Conservation (phyloP, 2,113 vertebrate genomes). For the Sigmodon hispidus region DNA sequence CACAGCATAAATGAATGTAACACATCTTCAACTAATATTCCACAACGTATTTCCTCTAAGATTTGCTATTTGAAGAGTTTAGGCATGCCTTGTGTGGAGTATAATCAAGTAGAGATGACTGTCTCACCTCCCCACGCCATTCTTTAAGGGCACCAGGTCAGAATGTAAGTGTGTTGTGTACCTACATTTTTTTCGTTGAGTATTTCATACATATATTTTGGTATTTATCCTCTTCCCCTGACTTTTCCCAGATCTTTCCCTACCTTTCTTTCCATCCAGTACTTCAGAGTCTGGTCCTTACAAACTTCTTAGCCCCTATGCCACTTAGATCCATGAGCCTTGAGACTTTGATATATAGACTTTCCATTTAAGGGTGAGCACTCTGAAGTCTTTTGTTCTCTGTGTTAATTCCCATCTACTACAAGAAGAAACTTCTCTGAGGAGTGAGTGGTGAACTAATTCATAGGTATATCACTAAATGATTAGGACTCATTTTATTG, state of each 20-base stretch:
- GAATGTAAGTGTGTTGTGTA: not conserved
- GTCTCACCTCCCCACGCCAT: not conserved
- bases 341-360: not conserved
- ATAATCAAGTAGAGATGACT: not conserved
- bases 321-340: not conserved
- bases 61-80: conserved; percentile 9
- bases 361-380: not conserved
- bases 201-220: not conserved
- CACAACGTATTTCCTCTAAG: not conserved
- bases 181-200: not conserved
- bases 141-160: not conserved
- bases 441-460: too few relatives aligned
- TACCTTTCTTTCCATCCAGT: not conserved
- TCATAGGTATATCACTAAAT: not conserved
- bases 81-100: not conserved
- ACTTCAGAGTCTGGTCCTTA: not conserved
- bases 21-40: not conserved
- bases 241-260: not conserved
- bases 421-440: not conserved
- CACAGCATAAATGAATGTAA: not conserved
- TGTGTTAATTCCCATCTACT: not conserved
- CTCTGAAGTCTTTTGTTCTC: not conserved
- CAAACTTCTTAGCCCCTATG: too few relatives aligned
- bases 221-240: not conserved
- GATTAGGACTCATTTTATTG: not conserved